Evolutionary conservation across 2,113 vertebrate genomes (phyloP).

Genomic region (Hystrix cristata): DNA sequence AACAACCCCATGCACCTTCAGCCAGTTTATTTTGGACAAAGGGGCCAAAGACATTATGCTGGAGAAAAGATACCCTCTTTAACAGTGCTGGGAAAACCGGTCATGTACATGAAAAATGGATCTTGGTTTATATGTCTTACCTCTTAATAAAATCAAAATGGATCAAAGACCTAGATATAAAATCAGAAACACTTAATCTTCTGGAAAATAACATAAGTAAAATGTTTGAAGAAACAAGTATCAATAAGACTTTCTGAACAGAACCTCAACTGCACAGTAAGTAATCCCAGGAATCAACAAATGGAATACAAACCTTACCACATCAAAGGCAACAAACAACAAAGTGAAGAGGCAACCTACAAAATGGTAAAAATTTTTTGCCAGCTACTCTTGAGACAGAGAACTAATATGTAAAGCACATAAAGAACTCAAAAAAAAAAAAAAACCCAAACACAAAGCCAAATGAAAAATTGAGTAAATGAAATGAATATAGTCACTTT

Average conservation of each 20-base stretch:
- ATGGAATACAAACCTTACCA: neutral
- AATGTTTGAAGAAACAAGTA: neutral
- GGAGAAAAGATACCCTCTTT: too few relatives aligned
- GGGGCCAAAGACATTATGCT: too few relatives aligned
- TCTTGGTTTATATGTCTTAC: neutral
- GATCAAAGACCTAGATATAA: neutral
- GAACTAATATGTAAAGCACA: neutral
- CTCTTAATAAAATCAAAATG: neutral
- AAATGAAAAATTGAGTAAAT: too few relatives aligned
- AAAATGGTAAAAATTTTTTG: neutral
- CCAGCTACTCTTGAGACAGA: neutral
- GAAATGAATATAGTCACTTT: too few relatives aligned
- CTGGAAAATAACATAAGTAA: neutral
- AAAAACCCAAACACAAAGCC: too few relatives aligned
- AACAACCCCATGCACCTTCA: neutral
- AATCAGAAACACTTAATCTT: neutral
- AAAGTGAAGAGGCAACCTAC: neutral
- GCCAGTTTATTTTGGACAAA: neutral
- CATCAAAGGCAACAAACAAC: neutral
- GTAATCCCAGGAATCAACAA: neutral
- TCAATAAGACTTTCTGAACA: neutral
- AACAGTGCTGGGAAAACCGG: neutral
- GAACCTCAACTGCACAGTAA: neutral
- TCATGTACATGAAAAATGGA: neutral
- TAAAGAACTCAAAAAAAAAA: too few relatives aligned